A percentile compares a stretch with the other conserved stretches of the same genome.
Evolutionary conservation across 2,797 vertebrate genomes (phyloP).

Genomic region (Scyliorhinus canicula): DNA sequence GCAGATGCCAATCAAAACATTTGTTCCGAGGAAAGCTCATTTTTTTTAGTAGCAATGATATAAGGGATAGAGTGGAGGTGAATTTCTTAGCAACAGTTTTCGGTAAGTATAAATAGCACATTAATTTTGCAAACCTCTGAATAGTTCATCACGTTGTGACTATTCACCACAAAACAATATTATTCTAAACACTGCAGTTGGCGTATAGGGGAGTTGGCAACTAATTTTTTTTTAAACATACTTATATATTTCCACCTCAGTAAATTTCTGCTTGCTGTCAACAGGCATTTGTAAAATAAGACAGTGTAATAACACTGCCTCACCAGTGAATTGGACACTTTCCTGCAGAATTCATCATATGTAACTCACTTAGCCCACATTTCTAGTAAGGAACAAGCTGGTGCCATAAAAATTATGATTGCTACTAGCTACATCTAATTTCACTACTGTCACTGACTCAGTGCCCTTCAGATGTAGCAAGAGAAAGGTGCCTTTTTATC

Average conservation of each 20-base stretch:
- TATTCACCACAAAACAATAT: conserved; percentile 4
- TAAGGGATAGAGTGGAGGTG: background rate
- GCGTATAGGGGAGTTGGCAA: background rate
- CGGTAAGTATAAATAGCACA: conserved; percentile 4
- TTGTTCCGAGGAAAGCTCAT: background rate
- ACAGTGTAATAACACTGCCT: conserved; percentile 44
- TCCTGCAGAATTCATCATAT: conserved; percentile 44
- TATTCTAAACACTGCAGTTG: background rate
- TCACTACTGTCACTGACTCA: conserved; percentile 39
- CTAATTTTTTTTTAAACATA: conserved; percentile 40
- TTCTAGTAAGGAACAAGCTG: conserved; percentile 40
- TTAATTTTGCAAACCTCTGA: background rate
- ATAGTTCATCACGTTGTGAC: background rate
- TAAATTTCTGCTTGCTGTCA: conserved; percentile 43
- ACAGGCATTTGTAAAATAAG: conserved; percentile 43
- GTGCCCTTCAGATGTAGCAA: conserved; percentile 26
- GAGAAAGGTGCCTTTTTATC: background rate
- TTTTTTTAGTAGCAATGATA: background rate
- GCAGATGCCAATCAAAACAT: background rate
- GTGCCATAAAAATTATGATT: conserved; percentile 43
- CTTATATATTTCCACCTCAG: conserved; percentile 41
- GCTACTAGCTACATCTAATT: conserved; percentile 43
- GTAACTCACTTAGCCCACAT: conserved; percentile 40
- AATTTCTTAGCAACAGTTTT: background rate
- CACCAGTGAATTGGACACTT: conserved; percentile 44